Base-by-base conservation (phyloP, 2,888 invertebrate genomes). In the Lasius fuliginosus region DNA sequence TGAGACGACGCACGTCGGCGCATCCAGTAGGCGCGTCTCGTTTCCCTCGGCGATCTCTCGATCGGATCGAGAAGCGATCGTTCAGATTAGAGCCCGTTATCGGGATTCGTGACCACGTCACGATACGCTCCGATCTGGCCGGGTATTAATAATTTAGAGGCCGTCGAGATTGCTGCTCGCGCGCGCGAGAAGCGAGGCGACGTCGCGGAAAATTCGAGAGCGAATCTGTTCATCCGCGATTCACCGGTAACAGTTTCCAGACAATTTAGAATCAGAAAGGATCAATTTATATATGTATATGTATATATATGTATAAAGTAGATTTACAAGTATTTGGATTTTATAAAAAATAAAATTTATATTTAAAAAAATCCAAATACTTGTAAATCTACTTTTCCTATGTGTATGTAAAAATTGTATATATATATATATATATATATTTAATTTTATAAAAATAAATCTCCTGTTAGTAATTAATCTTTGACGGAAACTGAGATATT, bases 1-100 rank as follows among this genome's bases (percentile, higher is more conserved):
- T 91, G 83, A 89, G 87, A 88, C 83, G 87, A 85, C 86, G 87
- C 90, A 84, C 81, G 67, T 67, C 56, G 77, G 90, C 89, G 86
- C 90, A 85, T 82, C 65, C 90, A 53, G n/a, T 53, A 53, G 85
- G 85, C 83, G 86, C 86, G 85, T 86, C 89, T 77, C 87, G 49
- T 73, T 56, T 36, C 40, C 53, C 23, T 62, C 58, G 36, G 46
- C 58, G 60, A 27, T 79, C 56, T 73, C 27, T 5, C 33, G 15
- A 49, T 62, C 82, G 73, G 77, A 65, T 65, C 56, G 77, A 69
- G 65, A 60, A 83, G 49, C 46, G 82, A 65, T 9, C 65, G n/a
- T 65, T 60, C 18, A 18, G 71, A 73, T 76, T 74, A 85, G 82
- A 86, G 75, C 86, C 81, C 86, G 81, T 58, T 46, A 75, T 67